These are phyloP conservation scores for Achlya flavicornis DNA, from an alignment of 2,888 invertebrate species.

Conservation along the genomic window DNA sequence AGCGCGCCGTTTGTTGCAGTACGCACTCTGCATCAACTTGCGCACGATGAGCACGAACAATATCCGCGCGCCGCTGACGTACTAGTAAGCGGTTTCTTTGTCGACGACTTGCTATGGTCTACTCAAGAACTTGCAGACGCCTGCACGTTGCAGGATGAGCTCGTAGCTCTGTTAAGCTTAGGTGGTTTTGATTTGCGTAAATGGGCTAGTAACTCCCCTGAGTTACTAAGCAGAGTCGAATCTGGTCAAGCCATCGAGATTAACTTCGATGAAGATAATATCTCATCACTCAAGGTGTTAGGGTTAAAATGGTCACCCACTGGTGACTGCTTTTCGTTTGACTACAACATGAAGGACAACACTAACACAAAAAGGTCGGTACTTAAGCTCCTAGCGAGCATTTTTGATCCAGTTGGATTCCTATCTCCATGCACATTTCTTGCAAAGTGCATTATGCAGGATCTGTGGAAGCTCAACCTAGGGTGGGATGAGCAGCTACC, in stretches of 20 bases:
- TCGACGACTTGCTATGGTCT: conserved; percentile 21
- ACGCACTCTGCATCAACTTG: background rate
- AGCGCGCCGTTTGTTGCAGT: background rate
- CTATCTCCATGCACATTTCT: background rate
- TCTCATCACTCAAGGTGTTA: conserved; percentile 5
- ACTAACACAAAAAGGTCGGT: background rate
- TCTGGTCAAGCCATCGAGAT: background rate
- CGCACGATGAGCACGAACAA: background rate
- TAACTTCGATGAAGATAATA: background rate
- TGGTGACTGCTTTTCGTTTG: background rate
- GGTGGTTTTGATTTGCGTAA: conserved; percentile 12
- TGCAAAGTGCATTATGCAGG: conserved; percentile 8
- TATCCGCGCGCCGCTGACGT: conserved; percentile 10
- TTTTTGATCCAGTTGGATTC: background rate
- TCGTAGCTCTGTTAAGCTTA: background rate
- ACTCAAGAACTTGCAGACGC: conserved; percentile 13
- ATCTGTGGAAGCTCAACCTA: background rate
- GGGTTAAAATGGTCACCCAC: background rate
- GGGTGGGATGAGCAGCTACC: background rate
- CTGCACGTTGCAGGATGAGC: conserved; percentile 19
- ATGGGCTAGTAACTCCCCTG: conserved; percentile 18
- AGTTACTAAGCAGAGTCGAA: conserved; percentile 13
- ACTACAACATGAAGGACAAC: background rate
- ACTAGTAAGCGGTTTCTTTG: conserved; percentile 1
- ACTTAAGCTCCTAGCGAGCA: background rate